Evolutionary conservation across 2,888 invertebrate species (phyloP), one percentile per base, ranked within the genome.

Genomic region (Brachypterus glaber): DNA sequence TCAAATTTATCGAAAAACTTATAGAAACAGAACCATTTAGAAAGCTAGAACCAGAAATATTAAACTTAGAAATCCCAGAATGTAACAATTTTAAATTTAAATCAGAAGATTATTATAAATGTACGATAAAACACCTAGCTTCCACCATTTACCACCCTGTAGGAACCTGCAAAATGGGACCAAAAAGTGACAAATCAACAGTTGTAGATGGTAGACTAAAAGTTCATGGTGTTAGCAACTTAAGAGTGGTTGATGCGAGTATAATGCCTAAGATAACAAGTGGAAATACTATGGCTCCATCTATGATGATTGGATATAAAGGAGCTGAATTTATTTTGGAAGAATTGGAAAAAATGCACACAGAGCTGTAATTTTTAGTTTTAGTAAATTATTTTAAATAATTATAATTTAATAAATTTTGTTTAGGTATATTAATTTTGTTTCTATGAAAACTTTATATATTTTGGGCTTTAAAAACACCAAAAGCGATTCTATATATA

Each of bases 211-310:
- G 77, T 0, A 69, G 78, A 37, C 57, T 87, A 9, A 68, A 65
- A 55, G 80, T 85, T 0, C 71, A 79, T 41, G 86, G 85, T 0
- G 62, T 87, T 0, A 60, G 65, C 2, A 69, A 72, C 1, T 66
- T 89, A 4, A 69, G 88, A 14, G 80, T 89, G 0, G 72, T 84
- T 3, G 89, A 89, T 58, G 84, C 79, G 1, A 85, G 85, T 49
- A 70, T 89, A n/a, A 87, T 89, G 83, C 88, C 87, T 0, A 72
- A 63, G 1, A 80, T 77, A 17, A 62, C 69, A 1, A 69, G 73
- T 35, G 76, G 69, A 1, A 76, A 77, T 48, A 75, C 73, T 0
- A 73, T 75, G 58, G 75, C 73, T 2, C 52, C 63, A 0, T 40
- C 52, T 2, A 54, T 63, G 11, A 61, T 63, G 60, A 67, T 73